Evolutionary conservation across 1,140 invertebrate species (phyloP), one percentile per base, ranked within the genome.

Genomic region (Glomeris maerens): DNA sequence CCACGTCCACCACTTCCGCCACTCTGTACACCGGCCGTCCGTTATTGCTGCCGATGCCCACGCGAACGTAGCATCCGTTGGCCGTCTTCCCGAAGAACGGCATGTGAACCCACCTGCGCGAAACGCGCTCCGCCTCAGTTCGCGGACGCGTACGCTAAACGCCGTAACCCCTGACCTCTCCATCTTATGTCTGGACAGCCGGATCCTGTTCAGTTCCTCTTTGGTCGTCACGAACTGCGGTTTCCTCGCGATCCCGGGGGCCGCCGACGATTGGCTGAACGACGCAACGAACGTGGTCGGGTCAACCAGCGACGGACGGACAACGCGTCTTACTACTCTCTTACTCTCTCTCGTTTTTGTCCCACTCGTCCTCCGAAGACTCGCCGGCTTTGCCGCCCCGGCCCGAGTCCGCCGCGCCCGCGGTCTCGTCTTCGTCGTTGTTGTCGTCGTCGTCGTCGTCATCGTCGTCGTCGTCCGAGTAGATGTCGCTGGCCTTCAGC

Each of bases 11-110:
- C 31, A 97, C 84, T 73, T 98, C 93, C 17, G 89, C 91, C 36
- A 95, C 88, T 60, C 90, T 76, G 65, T 97, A 98, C 0, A 96
- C 86, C 0, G 91, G 79, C 60, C 79, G 76, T 3, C 83, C 80
- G 60, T 86, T 81, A 65, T 93, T 83, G 60, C 85, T 84, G 0
- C 94, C 95, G 59, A 98, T 97, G 22, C 91, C 90, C 62, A 99
- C 89, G 23, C 91, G 74, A 0, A 98, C 94, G 71, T 89, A 98
- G 66, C 90, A 96, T 25, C 93, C 93, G 53, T 77, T 76, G 1
- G 88, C 88, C 2, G 91, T 83, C 40, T 82, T 75, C 54, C 81
- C 78, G 61, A 99, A 98, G 66, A 95, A 95, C 14, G 95, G 95
- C 56, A 95, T 73, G 71, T 98, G 92, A 17, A 97, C 87, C 66